A percentile compares a stretch with the other conserved stretches of the same genome.
phyloP scores from a whole-genome alignment of 2,797 vertebrate species.

The Sebastes glaucus region DNA sequence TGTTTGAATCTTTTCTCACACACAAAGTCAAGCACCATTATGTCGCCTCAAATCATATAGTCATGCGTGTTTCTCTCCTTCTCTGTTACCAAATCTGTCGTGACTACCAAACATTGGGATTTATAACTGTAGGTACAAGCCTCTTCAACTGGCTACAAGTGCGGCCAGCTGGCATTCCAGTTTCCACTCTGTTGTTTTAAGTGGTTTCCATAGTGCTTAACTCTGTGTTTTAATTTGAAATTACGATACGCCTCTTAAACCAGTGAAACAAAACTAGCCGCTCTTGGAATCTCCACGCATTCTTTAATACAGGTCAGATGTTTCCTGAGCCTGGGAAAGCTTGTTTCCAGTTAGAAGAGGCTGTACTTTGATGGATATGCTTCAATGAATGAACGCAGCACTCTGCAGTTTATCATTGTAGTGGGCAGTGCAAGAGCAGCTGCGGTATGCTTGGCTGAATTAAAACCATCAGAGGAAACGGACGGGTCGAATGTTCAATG shows the following conservation, averaged over 20 bases:
- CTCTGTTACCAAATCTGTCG: constrained; percentile 31
- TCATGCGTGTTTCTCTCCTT: not conserved
- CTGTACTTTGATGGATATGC: constrained; percentile 63
- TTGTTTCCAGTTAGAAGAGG: constrained; percentile 50
- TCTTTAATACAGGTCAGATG: constrained; percentile 73
- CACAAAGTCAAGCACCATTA: not conserved
- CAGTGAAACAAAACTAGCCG: constrained; percentile 45
- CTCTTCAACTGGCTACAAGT: constrained; percentile 28
- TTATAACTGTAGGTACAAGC: constrained; percentile 30
- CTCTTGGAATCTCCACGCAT: constrained; percentile 50
- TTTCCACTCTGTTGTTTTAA: constrained; percentile 73
- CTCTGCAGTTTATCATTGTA: constrained; percentile 66
- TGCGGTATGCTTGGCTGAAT: constrained; percentile 46
- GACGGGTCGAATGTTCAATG: constrained; percentile 39
- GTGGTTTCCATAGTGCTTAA: constrained; percentile 74
- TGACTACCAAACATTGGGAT: constrained; percentile 27
- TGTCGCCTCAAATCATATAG: not conserved
- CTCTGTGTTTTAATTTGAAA: constrained; percentile 70
- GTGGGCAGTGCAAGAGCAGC: constrained; percentile 36
- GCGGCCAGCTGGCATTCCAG: constrained; percentile 59
- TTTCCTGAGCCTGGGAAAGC: constrained; percentile 58
- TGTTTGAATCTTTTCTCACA: not conserved
- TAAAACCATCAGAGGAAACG: constrained; percentile 64
- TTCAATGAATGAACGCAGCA: constrained; percentile 59
- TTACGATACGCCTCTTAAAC: constrained; percentile 59